Base-by-base conservation (phyloP, 2,113 vertebrate species). In the Antigone vipio region DNA sequence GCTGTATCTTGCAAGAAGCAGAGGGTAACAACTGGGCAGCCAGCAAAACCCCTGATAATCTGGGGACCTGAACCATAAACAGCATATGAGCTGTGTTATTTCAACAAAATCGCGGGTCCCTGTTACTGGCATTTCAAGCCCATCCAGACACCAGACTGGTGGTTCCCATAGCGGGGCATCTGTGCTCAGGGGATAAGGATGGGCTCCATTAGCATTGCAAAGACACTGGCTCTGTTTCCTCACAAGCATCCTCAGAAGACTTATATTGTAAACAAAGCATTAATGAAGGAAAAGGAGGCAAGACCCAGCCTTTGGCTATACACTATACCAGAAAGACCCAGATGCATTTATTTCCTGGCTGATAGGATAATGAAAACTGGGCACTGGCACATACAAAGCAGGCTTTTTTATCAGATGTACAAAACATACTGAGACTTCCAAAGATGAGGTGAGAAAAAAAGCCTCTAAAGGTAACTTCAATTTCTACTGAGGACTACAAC, bases 161-260 rank as follows among this genome's bases (percentile, higher is more conserved):
- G 26, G 21, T 62, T 93, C 20, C 22, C 45, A 30, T 2, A 53
- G 27, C 4, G 11, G 35, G 17, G 26, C 23, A 82, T 35, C 44
- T 26, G n/a, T 0, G 0, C 42, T 83, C 6, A 1, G 22, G 9
- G 34, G 9, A 73, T 58, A 88, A 85, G 17, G 12, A 73, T 45
- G 32, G 21, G 12, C 21, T 85, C 7, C 49, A 38, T 44, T 64
- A 69, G 19, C 50, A 73, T 20, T 42, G 34, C 60, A 82, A 79
- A 90, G 45, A 68, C 0, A 0, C n/a, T 5, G 0, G 11, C 32
- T 44, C 52, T 66, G 32, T 66, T 80, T 79, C 56, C 29, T 71
- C 55, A 50, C 35, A 56, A 82, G 62, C n/a, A 58, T 27, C 24
- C 24, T 45, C 66, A 75, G 49, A 55, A 58, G 32, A 80, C 5